phyloP scores from a whole-genome alignment of 1,140 invertebrate genomes.

The Aphelinus certus region DNA sequence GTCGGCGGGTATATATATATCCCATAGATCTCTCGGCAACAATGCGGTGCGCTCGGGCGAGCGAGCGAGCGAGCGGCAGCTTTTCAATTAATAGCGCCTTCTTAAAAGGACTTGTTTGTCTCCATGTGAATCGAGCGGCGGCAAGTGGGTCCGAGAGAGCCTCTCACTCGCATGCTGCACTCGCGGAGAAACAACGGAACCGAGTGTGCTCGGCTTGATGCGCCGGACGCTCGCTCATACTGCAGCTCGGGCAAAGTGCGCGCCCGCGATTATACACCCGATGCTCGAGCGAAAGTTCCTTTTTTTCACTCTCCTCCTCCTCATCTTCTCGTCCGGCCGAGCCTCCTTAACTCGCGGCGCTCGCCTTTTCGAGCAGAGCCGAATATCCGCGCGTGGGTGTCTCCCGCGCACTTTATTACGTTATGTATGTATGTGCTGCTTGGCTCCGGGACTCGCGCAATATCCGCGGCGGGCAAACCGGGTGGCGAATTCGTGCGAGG shows the following conservation, averaged over 20 bases:
- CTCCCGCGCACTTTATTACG: constrained; percentile 1
- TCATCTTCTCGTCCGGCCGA: neutral
- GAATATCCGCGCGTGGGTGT: constrained; percentile 33
- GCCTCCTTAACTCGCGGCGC: neutral
- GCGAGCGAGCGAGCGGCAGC: too few relatives aligned
- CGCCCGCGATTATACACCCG: neutral
- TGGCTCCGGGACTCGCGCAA: neutral
- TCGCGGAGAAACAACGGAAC: neutral
- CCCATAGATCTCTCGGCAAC: too few relatives aligned
- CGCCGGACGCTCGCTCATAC: too few relatives aligned
- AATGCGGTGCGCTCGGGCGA: neutral
- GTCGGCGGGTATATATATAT: too few relatives aligned
- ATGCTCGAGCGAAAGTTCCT: constrained; percentile 30
- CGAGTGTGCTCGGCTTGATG: too few relatives aligned
- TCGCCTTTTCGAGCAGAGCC: constrained; percentile 36
- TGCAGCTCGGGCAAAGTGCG: neutral
- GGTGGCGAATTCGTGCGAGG: too few relatives aligned
- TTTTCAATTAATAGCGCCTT: constrained; percentile 15
- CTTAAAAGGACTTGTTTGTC: constrained; percentile 19
- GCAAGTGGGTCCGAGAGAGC: neutral
- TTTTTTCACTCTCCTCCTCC: neutral
- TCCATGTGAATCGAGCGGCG: neutral
- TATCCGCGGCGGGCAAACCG: too few relatives aligned
- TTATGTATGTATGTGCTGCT: neutral
- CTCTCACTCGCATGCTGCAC: neutral